Evolutionary conservation across 2,888 invertebrate genomes (phyloP).

Genomic region (Iphiclides podalirius): DNA sequence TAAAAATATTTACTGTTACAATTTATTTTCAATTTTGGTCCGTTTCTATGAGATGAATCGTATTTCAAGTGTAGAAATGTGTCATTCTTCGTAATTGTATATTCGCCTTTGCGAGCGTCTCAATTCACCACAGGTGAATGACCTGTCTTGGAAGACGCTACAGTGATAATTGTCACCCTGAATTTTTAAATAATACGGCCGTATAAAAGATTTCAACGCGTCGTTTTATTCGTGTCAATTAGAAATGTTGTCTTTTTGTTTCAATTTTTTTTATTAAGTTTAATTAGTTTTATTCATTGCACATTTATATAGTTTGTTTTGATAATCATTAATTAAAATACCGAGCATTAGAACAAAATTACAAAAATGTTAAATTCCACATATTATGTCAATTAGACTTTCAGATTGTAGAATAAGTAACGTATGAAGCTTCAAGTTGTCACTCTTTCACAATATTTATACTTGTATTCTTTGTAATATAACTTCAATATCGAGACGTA

Average conservation of each 20-base stretch:
- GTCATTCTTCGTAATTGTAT: no score
- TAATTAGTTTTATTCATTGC: no score
- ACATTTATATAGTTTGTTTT: no score
- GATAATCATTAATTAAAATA: no score
- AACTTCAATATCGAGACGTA: not conserved
- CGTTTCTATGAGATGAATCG: no score
- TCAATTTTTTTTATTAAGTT: slow-evolving; percentile 18
- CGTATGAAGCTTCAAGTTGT: not conserved
- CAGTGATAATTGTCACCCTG: slow-evolving; percentile 34
- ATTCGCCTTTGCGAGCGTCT: slow-evolving; percentile 46
- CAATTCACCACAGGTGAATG: slow-evolving; percentile 44
- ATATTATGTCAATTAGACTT: no score
- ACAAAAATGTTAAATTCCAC: no score
- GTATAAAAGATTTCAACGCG: slow-evolving; percentile 71
- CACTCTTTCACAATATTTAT: slow-evolving; percentile 6
- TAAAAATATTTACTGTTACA: no score
- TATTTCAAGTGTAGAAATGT: no score
- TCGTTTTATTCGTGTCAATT: slow-evolving; percentile 10
- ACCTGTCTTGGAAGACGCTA: slow-evolving; percentile 34
- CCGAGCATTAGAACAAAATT: no score
- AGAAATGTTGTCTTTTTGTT: not conserved
- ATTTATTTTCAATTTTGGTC: no score
- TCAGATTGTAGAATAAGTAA: not conserved
- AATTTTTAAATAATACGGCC: slow-evolving; percentile 40
- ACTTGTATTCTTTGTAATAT: not conserved